Evolutionary conservation across 2,888 invertebrate species (phyloP), one percentile per base, ranked within the genome.

Genomic region (Dryobota labecula): DNA sequence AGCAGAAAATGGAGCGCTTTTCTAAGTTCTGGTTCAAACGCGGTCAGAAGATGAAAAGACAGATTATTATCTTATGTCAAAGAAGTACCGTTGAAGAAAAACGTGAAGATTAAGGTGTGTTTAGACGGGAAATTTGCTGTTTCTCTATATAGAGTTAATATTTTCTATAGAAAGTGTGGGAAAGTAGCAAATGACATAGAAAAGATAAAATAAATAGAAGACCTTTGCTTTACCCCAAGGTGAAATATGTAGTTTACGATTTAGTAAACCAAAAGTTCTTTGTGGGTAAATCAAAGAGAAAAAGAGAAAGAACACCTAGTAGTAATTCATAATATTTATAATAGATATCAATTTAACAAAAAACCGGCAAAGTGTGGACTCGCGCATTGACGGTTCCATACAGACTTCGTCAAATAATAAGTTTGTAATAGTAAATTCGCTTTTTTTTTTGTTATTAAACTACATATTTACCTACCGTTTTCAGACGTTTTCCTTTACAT

Each of bases 51-150:
- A 63, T 74, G 62, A 80, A 81, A 56, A 38, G 62, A 53, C 11
- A 63, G 81, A 81, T 78, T 70, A 67, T 49, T 66, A 78, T 81
- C 80, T 78, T 5, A 47, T 33, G 45, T 57, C 62, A 74, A 78
- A 69, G 68, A 60, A 63, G 65, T 8, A 69, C 30, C 68, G 69
- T 63, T 58, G 43, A 65, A 74, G 62, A 64, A 68, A 70, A 38
- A 74, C 27, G 38, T 54, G 13, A 2, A 63, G 70, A 76, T 66
- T 60, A 73, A 13, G 54, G 41, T 49, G 18, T 24, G 30, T 33
- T 60, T 47, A 53, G 27, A 61, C 4, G 20, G 6, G 6, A 54
- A 0, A 60, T 11, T 38, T 36, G 43, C 43, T 27, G n/a, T 60
- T 62, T 33, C 27, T 41, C 15, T 62, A n/a, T 27, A 51, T 13